Conservation (phyloP, 2,888 invertebrate species). For the Heliconius hortense region DNA sequence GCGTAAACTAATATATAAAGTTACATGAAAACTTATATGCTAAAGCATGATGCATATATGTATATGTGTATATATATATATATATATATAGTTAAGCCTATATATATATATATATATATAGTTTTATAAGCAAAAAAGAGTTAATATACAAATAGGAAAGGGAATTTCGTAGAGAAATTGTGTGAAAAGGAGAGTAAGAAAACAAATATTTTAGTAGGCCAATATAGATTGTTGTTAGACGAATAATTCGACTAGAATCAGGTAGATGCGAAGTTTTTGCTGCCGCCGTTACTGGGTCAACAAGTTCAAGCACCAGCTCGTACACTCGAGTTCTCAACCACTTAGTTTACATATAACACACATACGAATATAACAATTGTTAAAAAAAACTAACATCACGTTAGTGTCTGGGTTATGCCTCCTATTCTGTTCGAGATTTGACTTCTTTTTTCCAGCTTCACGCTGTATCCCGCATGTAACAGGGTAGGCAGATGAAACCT, state of each 20-base stretch:
- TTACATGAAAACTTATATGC: too few species aligned
- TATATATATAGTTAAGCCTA: too few species aligned
- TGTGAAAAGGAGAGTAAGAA: not conserved
- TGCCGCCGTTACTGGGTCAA: constrained; percentile 74
- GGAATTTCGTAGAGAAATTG: not conserved
- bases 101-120: not conserved
- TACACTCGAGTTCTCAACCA: constrained; percentile 67
- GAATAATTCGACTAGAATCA: constrained; percentile 55
- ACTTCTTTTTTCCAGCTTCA: not conserved
- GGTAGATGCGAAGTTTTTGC: constrained; percentile 66
- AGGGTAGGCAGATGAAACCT: too few species aligned
- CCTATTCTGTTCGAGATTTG: constrained; percentile 24
- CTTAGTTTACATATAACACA: constrained; percentile 49
- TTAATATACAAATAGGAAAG: not conserved
- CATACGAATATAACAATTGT: constrained; percentile 50
- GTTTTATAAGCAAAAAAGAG: too few species aligned
- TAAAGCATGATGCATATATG: not conserved
- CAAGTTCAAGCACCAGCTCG: constrained; percentile 56
- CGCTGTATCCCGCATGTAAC: too few species aligned
- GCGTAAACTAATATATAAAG: too few species aligned
- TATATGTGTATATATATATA: not conserved
- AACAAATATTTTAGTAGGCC: constrained; percentile 7
- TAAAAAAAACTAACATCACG: constrained; percentile 39
- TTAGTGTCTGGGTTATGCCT: constrained; percentile 1
- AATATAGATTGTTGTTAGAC: constrained; percentile 40